Base-by-base conservation (phyloP, 2,797 vertebrate genomes). In the Diceros bicornis region DNA sequence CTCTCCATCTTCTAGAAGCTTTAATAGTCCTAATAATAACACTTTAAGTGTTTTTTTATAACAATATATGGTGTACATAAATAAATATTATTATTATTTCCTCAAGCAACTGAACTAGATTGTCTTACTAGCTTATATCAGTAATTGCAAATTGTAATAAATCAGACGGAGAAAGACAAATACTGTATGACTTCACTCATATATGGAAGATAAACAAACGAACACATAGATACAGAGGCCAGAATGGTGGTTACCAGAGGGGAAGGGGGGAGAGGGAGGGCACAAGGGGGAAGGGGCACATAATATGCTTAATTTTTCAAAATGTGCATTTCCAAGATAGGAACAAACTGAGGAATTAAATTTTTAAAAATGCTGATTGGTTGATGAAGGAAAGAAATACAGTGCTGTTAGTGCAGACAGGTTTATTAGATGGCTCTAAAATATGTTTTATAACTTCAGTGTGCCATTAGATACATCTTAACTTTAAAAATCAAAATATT, bases 371-470 rank as follows among this genome's bases (percentile, higher is more conserved):
- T 61, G 9, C 23, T 86, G 16, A 0, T 95, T 1, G 2, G 0
- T 62, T 86, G 10, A 18, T 8, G 50, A 23, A 68, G 37, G 62
- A 78, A 64, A 57, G 41, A 52, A 52, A 2, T 1, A 0, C 0
- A 34, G 11, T 47, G 6, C 29, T 44, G 14, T 93, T 61, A 59
- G 68, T 95, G 57, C 71, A 96, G 90, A 96, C 29, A 14, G 34
- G 1, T 20, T 6, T 8, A 34, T 7, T 44, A 62, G 52, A 61
- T 71, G 69, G 1, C 62, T 47, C 41, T 75, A 10, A 89, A 96
- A 89, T 62, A 20, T 27, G 0, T 91, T 95, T 96, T 47, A 8
- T 41, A 83, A 61, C 69, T 97, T 97, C 74, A 96, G n/a, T 93
- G 21, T 71, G 18, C 64, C 89, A 75, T 95, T 97, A 94, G 27